Base-by-base conservation (phyloP, 2,797 vertebrate genomes). In the Coendou prehensilis region DNA sequence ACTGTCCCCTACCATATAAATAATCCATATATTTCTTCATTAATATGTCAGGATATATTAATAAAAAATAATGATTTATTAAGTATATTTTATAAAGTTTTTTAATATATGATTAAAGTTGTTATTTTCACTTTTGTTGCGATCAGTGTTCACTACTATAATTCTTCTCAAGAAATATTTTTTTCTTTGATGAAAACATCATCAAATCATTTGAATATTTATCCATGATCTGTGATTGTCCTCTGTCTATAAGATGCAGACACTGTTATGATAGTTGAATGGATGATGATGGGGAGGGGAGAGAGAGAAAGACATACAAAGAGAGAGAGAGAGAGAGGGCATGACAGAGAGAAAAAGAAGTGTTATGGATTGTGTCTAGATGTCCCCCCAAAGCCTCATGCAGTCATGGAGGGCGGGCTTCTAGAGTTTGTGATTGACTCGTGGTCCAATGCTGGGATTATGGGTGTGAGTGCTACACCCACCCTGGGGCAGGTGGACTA, bases 101-200 rank as follows among this genome's bases (percentile, higher is more conserved):
- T 86, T 93, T 63, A 61, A 2, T 56, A 20, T 80, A 64, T 80
- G 45, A 69, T 57, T 78, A 63, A 88, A 57, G n/a, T 30, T 56
- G n/a, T 37, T 57, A 52, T 90, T 96, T 96, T 93, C 8, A 96
- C 41, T 87, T 50, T 94, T 88, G 9, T 80, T n/a, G 17, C 52
- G 54, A n/a, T 80, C 50, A 33, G 14, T n/a, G 5, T 76, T 97
- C 11, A 71, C 13, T 78, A 50, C 50, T 61, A 41, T 37, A 79
- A 47, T 96, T 85, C 54, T 93, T 84, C 33, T 84, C 17, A 86
- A 61, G n/a, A 52, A 10, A 71, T 6, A 75, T 33, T 87, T 84
- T 96, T 89, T 14, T 56, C 14, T 94, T 83, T 94, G 22, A 85
- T 87, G 61, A 85, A 94, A 95, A 79, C 4, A 87, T 81, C 50